Evolutionary conservation across 2,113 vertebrate species (phyloP).

Genomic region (Donacobius atricapilla): DNA sequence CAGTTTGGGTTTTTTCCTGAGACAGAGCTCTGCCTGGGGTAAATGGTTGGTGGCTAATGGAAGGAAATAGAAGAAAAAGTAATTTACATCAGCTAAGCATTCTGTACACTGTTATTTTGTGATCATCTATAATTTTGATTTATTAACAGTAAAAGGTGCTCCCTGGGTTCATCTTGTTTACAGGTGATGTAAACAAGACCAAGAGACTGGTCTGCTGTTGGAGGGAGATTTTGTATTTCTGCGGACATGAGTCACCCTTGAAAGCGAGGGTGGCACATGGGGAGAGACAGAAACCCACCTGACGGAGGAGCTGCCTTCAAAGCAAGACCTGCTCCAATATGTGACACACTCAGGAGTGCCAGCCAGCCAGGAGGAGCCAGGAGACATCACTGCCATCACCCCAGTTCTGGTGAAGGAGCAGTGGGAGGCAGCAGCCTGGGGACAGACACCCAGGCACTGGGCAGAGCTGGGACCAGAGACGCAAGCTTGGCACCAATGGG

Average conservation of each 20-base stretch:
- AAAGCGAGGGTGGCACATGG: accelerated
- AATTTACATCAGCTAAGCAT: slow-evolving; percentile 7
- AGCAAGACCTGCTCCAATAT: background rate
- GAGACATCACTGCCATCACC: accelerated
- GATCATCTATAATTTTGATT: slow-evolving; percentile 28
- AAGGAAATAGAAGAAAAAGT: slow-evolving; percentile 24
- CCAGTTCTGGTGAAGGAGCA: background rate
- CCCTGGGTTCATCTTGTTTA: background rate
- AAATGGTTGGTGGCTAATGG: background rate
- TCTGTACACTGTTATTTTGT: background rate
- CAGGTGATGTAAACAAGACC: background rate
- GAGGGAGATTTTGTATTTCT: background rate
- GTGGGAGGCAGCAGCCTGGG: background rate
- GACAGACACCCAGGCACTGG: background rate
- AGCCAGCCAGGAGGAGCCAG: background rate
- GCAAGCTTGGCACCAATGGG: background rate
- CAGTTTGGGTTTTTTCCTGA: background rate
- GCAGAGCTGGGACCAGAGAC: background rate
- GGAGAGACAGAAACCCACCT: background rate
- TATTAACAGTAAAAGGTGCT: slow-evolving; percentile 14
- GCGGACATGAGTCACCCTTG: background rate
- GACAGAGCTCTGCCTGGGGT: background rate
- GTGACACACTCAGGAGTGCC: background rate
- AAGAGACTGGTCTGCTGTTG: background rate
- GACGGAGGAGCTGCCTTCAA: background rate